Evolutionary conservation across 2,888 invertebrate species (phyloP).

Genomic region (Drosophila vallismaia): DNA sequence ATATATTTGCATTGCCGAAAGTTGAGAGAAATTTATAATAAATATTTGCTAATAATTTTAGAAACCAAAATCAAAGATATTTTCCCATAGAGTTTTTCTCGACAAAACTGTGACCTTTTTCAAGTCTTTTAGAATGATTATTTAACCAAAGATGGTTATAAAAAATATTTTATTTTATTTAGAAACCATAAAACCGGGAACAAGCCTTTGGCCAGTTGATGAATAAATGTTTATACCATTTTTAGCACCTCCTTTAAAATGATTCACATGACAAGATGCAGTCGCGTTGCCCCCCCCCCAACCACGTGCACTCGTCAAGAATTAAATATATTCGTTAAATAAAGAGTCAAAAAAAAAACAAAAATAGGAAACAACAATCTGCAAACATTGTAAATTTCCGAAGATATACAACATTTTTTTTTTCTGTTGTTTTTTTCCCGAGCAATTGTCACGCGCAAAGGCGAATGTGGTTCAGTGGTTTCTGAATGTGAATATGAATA

Average conservation of each 20-base stretch:
- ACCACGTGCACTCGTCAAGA: conserved; percentile 23
- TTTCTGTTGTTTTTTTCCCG: not conserved
- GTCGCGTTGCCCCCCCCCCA: not conserved
- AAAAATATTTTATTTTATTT: not conserved
- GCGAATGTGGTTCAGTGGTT: conserved; percentile 35
- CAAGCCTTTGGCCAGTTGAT: not conserved
- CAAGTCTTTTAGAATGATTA: not conserved
- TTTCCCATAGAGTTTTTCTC: no score
- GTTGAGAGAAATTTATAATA: not conserved
- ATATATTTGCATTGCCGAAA: not conserved
- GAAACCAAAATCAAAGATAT: not conserved
- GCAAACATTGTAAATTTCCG: conserved; percentile 34
- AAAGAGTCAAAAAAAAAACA: not conserved
- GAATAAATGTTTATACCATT: not conserved
- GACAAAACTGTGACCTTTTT: not conserved
- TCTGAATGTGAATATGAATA: no score
- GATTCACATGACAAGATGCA: conserved; percentile 23
- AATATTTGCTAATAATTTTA: not conserved
- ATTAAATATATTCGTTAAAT: conserved; percentile 18
- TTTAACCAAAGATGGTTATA: not conserved
- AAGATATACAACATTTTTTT: conserved; percentile 11
- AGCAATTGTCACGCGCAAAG: conserved; percentile 28
- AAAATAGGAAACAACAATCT: conserved; percentile 11
- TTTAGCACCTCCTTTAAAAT: conserved; percentile 8
- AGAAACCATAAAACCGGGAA: not conserved